Evolutionary conservation across 2,113 vertebrate genomes (phyloP).

Genomic region (Mola mola): DNA sequence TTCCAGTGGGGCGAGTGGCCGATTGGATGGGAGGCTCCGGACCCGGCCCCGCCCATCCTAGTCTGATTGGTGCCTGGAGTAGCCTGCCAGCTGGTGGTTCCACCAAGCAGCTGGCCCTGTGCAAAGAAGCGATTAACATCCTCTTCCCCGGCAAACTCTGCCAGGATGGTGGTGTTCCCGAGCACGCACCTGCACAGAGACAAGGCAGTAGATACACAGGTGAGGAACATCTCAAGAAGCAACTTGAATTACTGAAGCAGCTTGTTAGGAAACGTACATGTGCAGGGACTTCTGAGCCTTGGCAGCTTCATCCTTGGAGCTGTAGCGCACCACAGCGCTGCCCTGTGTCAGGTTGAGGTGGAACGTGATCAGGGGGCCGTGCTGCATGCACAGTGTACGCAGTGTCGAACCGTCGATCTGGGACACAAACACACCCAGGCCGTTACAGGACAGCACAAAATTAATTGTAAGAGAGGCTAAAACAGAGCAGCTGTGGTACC

Average conservation of each 20-base stretch:
- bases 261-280: slow-evolving; percentile 81
- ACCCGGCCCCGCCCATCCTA: slow-evolving; percentile 86
- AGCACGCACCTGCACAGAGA: slow-evolving; percentile 87
- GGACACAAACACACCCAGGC: neutral
- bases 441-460: too few species aligned
- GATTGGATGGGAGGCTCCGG: slow-evolving; percentile 84
- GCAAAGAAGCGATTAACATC: slow-evolving; percentile 97
- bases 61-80: slow-evolving; percentile 86
- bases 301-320: slow-evolving; percentile 95
- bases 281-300: slow-evolving; percentile 98
- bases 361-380: slow-evolving; percentile 96
- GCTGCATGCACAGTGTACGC: slow-evolving; percentile 95
- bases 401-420: slow-evolving; percentile 97
- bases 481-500: slow-evolving; percentile 75
- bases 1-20: slow-evolving; percentile 90
- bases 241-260: neutral
- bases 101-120: slow-evolving; percentile 91
- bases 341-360: slow-evolving; percentile 98
- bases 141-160: slow-evolving; percentile 95
- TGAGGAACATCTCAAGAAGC: neutral
- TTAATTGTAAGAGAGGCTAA: neutral
- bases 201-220: neutral
- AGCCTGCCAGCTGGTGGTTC: slow-evolving; percentile 96
- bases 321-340: slow-evolving; percentile 96
- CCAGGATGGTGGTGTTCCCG: slow-evolving; percentile 96